Evolutionary conservation across 35 echinoderm and acorn worm genomes (phyloP), one percentile per base, ranked within the genome.

Genomic region (Patiria miniata): DNA sequence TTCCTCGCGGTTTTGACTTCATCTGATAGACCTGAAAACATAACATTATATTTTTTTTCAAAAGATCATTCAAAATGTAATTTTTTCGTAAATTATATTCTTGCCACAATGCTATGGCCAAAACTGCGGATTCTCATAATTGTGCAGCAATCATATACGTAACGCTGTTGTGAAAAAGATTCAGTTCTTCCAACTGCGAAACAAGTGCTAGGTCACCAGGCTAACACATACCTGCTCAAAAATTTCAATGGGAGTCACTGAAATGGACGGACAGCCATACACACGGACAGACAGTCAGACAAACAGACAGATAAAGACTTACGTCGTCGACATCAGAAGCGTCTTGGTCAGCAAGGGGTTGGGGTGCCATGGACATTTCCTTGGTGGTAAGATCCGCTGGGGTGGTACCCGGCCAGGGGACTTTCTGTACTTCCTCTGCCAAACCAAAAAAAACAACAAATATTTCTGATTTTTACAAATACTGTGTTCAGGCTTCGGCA

Each of bases 21-120:
- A 99, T 99, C 16, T 61, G 76, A 60, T 99, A 99, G 3, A 99
- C 89, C 96, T 99, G 9, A 23, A 60, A 28, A 78, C 10, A 80
- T 77, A 81, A 23, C 47, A 79, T 85, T 21, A 84, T 82, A 4
- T 12, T 4, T 12, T 6, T 47, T 47, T 47, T 4, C 42, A 6
- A 47, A 6, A 12, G 42, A 47, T 47, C 14, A 22, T 23, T 34
- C 30, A 86, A 39, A 36, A 78, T 14, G 33, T 58, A 5, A 28
- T 17, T 7, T 69, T 69, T 69, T 23, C 33, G 42, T 12, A 6
- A 6, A 12, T 47, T 17, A 23, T 28, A 7, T 69, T 69, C 61
- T 69, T 69, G 61, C 17, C 17, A 4, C 8, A 58, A 58, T 12
- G 54, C n/a, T 12, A 58, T 58, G 54, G n/a, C n/a, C 54, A 12